These are phyloP conservation scores for Nansenia antarctica DNA, from an alignment of 2,113 vertebrate species.

Conservation along the genomic window DNA sequence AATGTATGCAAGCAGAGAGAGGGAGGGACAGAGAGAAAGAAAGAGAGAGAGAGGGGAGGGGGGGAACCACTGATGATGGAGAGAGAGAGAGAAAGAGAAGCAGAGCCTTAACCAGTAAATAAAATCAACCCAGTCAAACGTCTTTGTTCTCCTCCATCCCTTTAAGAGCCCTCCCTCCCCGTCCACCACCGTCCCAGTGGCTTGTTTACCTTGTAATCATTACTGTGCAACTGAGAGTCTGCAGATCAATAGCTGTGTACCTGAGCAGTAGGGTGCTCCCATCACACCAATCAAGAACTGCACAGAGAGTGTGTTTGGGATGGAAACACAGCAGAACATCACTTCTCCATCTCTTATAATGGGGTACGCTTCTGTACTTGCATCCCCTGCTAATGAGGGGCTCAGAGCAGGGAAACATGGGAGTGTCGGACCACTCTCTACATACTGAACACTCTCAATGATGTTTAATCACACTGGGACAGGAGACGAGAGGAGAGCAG, in stretches of 20 bases:
- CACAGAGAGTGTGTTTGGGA: too few relatives aligned
- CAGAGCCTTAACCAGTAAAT: neutral
- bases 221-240: neutral
- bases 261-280: neutral
- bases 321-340: neutral
- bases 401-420: neutral
- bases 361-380: neutral
- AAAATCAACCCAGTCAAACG: neutral
- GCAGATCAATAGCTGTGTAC: neutral
- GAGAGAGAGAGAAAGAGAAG: neutral
- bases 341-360: neutral
- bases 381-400: neutral
- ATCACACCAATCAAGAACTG: too few relatives aligned
- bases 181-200: conserved; percentile 5
- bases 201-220: conserved; percentile 36
- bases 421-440: neutral
- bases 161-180: conserved; percentile 24
- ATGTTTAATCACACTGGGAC: too few relatives aligned
- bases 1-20: neutral
- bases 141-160: neutral
- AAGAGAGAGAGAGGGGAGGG: too few relatives aligned
- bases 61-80: too few relatives aligned
- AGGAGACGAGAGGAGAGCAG: neutral
- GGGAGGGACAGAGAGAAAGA: neutral
- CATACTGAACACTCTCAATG: neutral